Percentiles rank a stretch among this genome's conserved stretches.
Conservation (phyloP, 1,140 invertebrate species). For the Drosophila trapezifrons region DNA sequence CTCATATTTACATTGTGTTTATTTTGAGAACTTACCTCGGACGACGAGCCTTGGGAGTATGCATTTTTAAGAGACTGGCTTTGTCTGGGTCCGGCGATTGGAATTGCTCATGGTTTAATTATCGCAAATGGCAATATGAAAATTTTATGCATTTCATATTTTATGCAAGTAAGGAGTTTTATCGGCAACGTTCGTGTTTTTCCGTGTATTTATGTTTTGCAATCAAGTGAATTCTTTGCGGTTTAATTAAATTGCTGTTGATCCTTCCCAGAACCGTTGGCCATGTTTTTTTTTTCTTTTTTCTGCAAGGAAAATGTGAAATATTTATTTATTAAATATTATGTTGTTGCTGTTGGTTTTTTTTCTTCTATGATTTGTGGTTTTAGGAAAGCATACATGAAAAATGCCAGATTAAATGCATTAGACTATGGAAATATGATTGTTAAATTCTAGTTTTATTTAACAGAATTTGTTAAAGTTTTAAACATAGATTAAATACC, state of each 20-base stretch:
- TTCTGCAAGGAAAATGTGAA: constrained; percentile 61
- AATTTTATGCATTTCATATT: constrained; percentile 62
- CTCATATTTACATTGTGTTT: constrained; percentile 32
- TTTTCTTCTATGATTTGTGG: constrained; percentile 23
- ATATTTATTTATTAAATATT: constrained; percentile 60
- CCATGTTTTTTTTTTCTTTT: constrained; percentile 4
- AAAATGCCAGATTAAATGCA: neutral
- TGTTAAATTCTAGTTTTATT: neutral
- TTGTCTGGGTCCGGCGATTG: constrained; percentile 19
- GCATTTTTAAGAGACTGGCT: constrained; percentile 35
- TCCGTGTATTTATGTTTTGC: constrained; percentile 42
- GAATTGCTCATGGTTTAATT: constrained; percentile 70
- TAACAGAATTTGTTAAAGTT: no score
- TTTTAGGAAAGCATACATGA: constrained; percentile 1
- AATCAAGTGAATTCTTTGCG: constrained; percentile 65
- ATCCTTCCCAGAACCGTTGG: constrained; percentile 32
- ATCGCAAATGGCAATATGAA: constrained; percentile 63
- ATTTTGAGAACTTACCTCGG: constrained; percentile 46
- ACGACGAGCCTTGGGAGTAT: constrained; percentile 26
- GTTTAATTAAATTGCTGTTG: constrained; percentile 71
- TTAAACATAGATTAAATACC: no score
- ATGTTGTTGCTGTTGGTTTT: constrained; percentile 23
- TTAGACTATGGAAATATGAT: neutral
- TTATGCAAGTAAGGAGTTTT: constrained; percentile 48
- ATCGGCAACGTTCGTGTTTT: constrained; percentile 28